phyloP scores from a whole-genome alignment of 2,888 invertebrate genomes.

The Coenonympha arcania region DNA sequence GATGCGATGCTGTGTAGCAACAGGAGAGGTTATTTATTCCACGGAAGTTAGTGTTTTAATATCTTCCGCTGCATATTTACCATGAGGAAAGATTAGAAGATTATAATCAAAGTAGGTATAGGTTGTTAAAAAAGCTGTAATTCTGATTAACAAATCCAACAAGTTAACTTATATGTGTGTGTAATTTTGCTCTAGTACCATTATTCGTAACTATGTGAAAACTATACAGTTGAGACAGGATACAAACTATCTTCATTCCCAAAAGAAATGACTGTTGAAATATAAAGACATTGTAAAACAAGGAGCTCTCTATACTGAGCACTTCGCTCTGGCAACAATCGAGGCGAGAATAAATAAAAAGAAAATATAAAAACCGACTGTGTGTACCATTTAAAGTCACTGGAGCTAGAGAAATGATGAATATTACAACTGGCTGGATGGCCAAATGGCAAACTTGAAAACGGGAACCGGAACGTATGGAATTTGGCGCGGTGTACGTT shows the following conservation, averaged over 20 bases:
- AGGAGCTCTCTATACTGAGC: constrained; percentile 55
- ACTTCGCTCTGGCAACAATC: constrained; percentile 61
- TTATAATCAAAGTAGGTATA: too few relatives aligned
- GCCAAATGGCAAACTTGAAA: constrained; percentile 49
- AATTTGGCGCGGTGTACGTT: constrained; percentile 4
- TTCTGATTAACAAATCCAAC: too few relatives aligned
- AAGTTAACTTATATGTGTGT: too few relatives aligned
- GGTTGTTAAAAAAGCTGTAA: too few relatives aligned
- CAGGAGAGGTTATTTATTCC: too few relatives aligned
- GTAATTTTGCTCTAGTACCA: too few relatives aligned
- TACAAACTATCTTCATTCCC: constrained; percentile 32
- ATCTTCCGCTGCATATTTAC: too few relatives aligned
- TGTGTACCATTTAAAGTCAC: constrained; percentile 64
- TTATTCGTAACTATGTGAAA: constrained; percentile 2
- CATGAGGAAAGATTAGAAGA: too few relatives aligned
- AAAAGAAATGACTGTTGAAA: constrained; percentile 51
- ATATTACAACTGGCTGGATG: constrained; percentile 57
- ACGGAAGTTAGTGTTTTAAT: too few relatives aligned
- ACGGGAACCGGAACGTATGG: constrained; percentile 23
- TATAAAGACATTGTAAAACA: constrained; percentile 63
- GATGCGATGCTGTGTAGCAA: too few relatives aligned
- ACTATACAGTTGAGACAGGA: constrained; percentile 15
- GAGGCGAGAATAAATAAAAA: constrained; percentile 59
- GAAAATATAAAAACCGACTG: constrained; percentile 44
- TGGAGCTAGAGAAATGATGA: constrained; percentile 61